Base-by-base conservation (phyloP, 2,797 vertebrate species). In the Phylloscopus collybita region DNA sequence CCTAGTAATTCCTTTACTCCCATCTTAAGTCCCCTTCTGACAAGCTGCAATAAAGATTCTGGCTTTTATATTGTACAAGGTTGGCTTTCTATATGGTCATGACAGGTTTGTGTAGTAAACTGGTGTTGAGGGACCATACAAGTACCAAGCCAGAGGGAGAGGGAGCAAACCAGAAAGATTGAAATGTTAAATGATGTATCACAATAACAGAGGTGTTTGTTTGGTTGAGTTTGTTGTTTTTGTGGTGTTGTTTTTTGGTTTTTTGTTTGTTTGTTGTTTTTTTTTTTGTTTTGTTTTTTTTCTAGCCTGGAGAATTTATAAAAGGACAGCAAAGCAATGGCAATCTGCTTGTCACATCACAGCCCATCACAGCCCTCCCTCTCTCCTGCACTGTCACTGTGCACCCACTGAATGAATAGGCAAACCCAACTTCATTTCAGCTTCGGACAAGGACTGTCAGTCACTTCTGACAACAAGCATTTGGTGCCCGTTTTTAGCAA, bases 401-500 rank as follows among this genome's bases (percentile, higher is more conserved):
- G 90, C 50, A 84, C 65, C 74, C 86, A 50, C 66, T 72, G 84
- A 94, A 89, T 83, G 82, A 95, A 93, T 16, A 93, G 76, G 84
- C 86, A 95, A 93, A 95, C 81, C 49, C 70, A 87, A 61, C 80
- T 82, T 93, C 78, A 71, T 93, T 91, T 95, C 70, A 5, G 78
- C 84, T 90, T 26, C 2, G 87, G 94, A 89, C 88, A 72, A 6
- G 32, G 88, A 53, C 92, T 96, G 94, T 82, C 94, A 97, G 91
- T 95, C 94, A 91, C 38, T 96, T 92, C 86, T 94, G 95, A 96
- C 88, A 95, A 95, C 86, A 95, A 90, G 80, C 96, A 87, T 95
- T 96, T 88, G 92, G 92, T 95, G 91, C 88, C 80, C 80, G 25
- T 94, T 96, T 97, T 96, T 95, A 88, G 90, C 30, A 94, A 54